Conservation (phyloP, 2,113 vertebrate species). For the Manacus vitellinus region DNA sequence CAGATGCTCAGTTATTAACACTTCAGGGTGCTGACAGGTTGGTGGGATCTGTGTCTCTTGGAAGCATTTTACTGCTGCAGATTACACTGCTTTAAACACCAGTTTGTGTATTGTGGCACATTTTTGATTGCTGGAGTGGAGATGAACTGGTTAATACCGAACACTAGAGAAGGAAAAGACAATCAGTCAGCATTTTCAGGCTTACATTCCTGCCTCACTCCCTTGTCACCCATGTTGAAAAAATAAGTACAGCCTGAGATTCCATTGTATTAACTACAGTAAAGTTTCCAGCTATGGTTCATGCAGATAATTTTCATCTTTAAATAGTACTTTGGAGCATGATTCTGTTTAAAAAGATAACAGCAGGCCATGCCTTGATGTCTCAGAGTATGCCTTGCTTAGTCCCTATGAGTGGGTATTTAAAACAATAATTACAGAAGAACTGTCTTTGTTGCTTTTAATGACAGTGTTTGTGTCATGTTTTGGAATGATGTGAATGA, state of each 20-base stretch:
- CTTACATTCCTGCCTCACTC: neutral
- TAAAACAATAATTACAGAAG: neutral
- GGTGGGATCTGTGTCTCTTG: neutral
- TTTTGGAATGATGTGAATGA: neutral
- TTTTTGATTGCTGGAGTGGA: neutral
- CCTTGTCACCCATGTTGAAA: neutral
- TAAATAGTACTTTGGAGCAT: neutral
- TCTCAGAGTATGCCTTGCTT: neutral
- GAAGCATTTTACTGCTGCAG: neutral
- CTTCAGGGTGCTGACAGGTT: neutral
- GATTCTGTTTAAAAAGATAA: neutral
- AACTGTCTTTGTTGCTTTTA: neutral
- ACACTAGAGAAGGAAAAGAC: neutral
- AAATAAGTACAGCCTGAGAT: neutral
- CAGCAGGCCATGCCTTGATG: neutral
- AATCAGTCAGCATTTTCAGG: neutral
- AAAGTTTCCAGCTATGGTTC: neutral
- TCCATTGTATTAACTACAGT: neutral
- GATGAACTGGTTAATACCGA: neutral
- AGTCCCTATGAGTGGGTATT: neutral
- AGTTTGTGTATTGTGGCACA: neutral
- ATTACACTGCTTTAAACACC: neutral
- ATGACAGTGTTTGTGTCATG: fast-evolving
- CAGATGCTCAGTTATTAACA: neutral
- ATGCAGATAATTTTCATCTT: neutral